Conservation (phyloP, 2,888 invertebrate genomes). For the Tenthredo mesomela region DNA sequence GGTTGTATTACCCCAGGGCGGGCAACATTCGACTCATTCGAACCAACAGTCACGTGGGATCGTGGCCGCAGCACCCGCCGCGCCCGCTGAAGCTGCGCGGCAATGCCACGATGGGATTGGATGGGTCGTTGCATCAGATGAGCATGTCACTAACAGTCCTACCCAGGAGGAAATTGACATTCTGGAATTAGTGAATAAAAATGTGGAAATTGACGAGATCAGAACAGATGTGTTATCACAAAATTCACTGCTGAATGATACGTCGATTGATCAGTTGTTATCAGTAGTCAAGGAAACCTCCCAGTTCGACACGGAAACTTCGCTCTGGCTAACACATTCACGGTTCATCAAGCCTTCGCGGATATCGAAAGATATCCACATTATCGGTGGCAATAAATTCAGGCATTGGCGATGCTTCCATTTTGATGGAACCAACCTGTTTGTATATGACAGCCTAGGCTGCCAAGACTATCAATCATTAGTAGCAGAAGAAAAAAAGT, state of each 20-base stretch:
- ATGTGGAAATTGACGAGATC: too few relatives aligned
- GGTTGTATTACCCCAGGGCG: too few relatives aligned
- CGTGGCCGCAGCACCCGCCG: too few relatives aligned
- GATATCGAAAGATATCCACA: constrained; percentile 4
- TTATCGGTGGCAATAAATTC: constrained; percentile 16
- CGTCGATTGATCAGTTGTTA: constrained; percentile 20
- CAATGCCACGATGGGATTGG: too few relatives aligned
- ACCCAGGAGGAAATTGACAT: too few relatives aligned
- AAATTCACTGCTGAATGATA: constrained; percentile 3
- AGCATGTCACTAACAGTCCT: too few relatives aligned
- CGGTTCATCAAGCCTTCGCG: constrained; percentile 8
- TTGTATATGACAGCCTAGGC: constrained; percentile 29
- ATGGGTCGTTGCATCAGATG: too few relatives aligned
- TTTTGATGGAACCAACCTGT: constrained; percentile 16
- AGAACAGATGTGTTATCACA: neutral
- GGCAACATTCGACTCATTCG: too few relatives aligned
- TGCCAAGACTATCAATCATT: neutral
- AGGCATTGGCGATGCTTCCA: constrained; percentile 27
- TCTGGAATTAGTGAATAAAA: too few relatives aligned
- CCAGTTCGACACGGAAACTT: neutral
- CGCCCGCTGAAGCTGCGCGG: too few relatives aligned
- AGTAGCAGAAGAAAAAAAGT: constrained; percentile 8
- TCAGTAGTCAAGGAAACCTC: neutral
- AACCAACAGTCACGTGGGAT: too few relatives aligned
- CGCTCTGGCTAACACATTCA: neutral